Base-by-base conservation (phyloP, 1,140 invertebrate species). In the Drosophila sproati region DNA sequence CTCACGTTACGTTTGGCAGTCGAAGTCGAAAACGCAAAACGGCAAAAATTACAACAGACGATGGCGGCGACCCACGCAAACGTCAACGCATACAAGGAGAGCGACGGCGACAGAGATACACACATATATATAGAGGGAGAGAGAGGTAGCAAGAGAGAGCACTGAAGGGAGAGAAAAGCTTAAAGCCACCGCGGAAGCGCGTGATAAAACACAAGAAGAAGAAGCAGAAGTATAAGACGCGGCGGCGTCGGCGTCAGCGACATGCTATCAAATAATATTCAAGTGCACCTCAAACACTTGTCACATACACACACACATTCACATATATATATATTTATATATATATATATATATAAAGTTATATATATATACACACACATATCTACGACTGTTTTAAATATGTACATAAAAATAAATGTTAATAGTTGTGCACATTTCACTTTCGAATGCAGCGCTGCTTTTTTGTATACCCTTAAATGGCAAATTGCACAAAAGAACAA, bases 391-490 rank as follows among this genome's bases (percentile, higher is more conserved):
- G 20, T 20, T 41, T 41, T 28, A 31, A 7, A 43, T 7, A 41
- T 5, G 54, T 37, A 41, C 10, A 47, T 35, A 48, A 6, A 48
- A 6, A 48, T 31, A 41, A 29, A 29, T 45, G 55, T 52, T 43
- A 61, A 62, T 55, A 56, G 55, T 52, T 68, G 32, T 60, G 43
- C 29, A 34, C 59, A 50, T 83, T 86, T 86, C 76, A 72, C 82
- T 87, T 87, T 86, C 79, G 77, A 83, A 83, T 77, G 78, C 77
- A 71, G 51, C 43, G 20, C 60, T 52, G 68, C 37, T 67, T 67
- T 67, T 68, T 75, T 78, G 68, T 76, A 72, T 87, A 71, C 45
- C 83, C 73, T 82, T 72, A 83, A 88, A 88, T 74, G 83, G 77
- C 66, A 73, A 87, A 80, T 71, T 73, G 61, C 73, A 90, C 64